phyloP scores from a whole-genome alignment of 2,113 vertebrate species.

The Halcyon malimbica region DNA sequence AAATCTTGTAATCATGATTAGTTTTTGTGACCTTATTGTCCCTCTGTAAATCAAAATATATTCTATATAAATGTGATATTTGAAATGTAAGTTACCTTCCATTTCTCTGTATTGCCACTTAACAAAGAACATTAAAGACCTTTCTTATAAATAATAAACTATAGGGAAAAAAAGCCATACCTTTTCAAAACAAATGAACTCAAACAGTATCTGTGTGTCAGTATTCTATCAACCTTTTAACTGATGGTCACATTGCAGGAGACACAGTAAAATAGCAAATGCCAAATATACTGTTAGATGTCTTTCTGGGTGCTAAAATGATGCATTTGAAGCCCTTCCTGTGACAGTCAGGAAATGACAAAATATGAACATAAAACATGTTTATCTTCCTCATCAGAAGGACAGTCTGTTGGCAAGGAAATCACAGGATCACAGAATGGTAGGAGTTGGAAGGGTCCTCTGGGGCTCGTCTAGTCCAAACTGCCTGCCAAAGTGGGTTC shows the following conservation, averaged over 20 bases:
- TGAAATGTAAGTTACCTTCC: not conserved
- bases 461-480: no score
- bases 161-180: no score
- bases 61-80: not conserved
- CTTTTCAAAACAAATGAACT: no score
- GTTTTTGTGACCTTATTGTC: not conserved
- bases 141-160: not conserved
- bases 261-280: not conserved
- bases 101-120: not conserved
- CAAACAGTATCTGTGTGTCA: no score
- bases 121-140: not conserved
- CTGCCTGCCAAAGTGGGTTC: no score
- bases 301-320: not conserved
- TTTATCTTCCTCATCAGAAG: not conserved
- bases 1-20: not conserved
- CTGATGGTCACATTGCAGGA: not conserved
- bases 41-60: not conserved
- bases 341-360: not conserved
- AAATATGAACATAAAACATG: not conserved
- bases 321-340: not conserved
- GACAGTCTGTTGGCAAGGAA: fast-evolving
- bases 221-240: no score
- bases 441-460: no score
- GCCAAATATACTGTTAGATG: not conserved
- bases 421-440: no score